Conservation (phyloP, 2,113 vertebrate species). For the Crotophaga sulcirostris region DNA sequence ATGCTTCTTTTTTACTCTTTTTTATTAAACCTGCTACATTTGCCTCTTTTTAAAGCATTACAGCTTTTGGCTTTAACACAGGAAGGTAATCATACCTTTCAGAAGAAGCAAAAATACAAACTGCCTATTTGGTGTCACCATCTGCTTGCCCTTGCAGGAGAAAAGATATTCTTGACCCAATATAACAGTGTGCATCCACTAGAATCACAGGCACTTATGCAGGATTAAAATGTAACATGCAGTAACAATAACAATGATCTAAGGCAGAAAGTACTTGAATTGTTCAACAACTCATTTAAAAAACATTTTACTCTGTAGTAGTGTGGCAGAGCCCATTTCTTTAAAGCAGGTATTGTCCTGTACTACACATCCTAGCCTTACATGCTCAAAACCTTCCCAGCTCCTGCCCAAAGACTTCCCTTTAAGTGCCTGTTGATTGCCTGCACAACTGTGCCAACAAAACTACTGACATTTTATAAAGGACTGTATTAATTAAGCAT, state of each 20-base stretch:
- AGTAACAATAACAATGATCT: not conserved
- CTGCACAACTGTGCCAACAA: not conserved
- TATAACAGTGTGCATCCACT: not conserved
- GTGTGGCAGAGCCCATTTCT: not conserved
- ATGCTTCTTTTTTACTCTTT: not conserved
- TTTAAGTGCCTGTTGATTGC: not conserved
- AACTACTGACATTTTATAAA: not conserved
- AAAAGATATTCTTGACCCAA: not conserved
- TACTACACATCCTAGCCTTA: not conserved
- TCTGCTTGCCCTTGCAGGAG: not conserved
- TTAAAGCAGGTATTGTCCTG: not conserved
- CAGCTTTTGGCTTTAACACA: not conserved
- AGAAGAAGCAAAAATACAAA: not conserved
- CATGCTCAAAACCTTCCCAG: not conserved
- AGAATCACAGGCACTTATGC: not conserved
- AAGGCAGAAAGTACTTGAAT: not conserved
- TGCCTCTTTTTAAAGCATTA: not conserved
- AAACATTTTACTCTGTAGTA: not conserved
- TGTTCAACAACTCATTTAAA: not conserved
- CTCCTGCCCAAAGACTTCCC: not conserved
- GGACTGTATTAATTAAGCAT: not conserved
- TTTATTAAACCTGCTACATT: not conserved
- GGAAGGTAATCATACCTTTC: not conserved
- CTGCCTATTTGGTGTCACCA: not conserved
- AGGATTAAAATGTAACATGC: constrained; percentile 1